Evolutionary conservation across 2,888 invertebrate genomes (phyloP), one percentile per base, ranked within the genome.

Genomic region (Nomada hirtipes): DNA sequence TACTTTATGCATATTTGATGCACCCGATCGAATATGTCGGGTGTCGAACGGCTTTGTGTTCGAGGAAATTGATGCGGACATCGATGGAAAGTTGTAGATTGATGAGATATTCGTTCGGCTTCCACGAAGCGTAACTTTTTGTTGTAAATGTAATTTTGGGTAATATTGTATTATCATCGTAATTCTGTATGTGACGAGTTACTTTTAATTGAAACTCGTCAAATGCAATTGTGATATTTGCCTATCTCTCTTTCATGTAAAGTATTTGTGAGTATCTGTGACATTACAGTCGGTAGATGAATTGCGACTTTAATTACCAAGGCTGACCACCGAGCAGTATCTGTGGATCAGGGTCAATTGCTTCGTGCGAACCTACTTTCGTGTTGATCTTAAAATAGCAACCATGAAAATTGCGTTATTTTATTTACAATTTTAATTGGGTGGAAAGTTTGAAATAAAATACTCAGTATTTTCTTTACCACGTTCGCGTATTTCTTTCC

Each of bases 321-420:
- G 71, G 77, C 74, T 50, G 72, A 10, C 26, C 60, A 36, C 52
- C 53, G 23, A 42, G 61, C 65, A 7, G 36, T 36, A 9, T 36
- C 65, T 77, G 42, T 67, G 15, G 79, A 67, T 61, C 77, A 65
- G 65, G 67, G 79, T 55, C 65, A 77, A 77, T 79, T 79, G 65
- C 29, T 53, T 60, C 29, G 47, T 76, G 23, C 42, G 65, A 73
- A 26, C 42, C 52, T 47, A 65, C 23, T 53, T 64, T 60, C 20
- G 7, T 47, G 23, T 4, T 36, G 44, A 13, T 63, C 52, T 23
- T 42, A 26, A 60, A 79, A 76, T 76, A 79, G 13, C 61, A 15
- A 13, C 15, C 10, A 26, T 2, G 18, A 18, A 9, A 59, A 47
- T 36, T 52, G 20, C 23, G 26, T 36, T 2, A 23, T 20, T 18